Base-by-base conservation (phyloP, 2,888 invertebrate genomes). In the Cantharis lateralis region DNA sequence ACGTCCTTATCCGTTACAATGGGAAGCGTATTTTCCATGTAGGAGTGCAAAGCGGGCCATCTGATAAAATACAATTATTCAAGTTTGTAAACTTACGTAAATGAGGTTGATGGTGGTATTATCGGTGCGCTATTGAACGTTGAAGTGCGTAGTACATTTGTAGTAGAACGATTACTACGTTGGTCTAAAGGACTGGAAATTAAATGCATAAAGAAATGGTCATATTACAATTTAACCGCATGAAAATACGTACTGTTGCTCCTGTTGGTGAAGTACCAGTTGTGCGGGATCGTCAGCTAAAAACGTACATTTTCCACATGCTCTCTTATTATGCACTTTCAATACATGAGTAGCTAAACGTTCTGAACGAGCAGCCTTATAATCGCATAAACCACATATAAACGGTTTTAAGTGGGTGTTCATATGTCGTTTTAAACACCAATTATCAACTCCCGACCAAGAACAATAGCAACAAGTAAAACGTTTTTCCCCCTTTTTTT, bases 351-450 rank as follows among this genome's bases (percentile, higher is more conserved):
- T 96, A 79, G 96, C 94, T 78, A 97, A 90, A 74, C 97, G 91
- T 89, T 97, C 97, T 69, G 96, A 95, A 82, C 97, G 92, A 75
- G 97, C 97, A 76, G 97, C 97, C 90, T 96, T 97, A 89, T 97
- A 97, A 88, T 97, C 96, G 89, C 97, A 97, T 73, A 97, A 91
- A 83, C 94, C 93, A 88, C 97, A 97, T 74, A 95, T 94, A 88
- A 95, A 97, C 66, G 96, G 96, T 89, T 97, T 97, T 86, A 96
- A 91, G 88, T 97, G 97, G 48, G 96, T 97, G 89, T 97, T 97
- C 84, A 97, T 91, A 87, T 97, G 97, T 68, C 97, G 92, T 88
- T 97, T 96, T 78, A 97, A 90, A 85, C 96, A 96, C 97, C 97
- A 97, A 87, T 96, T 96, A 89, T 97, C 97, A 75, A 95, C 96